Percentiles rank a stretch among this genome's conserved stretches.
phyloP scores from a whole-genome alignment of 2,888 invertebrate species.

The Orthosia gothica region DNA sequence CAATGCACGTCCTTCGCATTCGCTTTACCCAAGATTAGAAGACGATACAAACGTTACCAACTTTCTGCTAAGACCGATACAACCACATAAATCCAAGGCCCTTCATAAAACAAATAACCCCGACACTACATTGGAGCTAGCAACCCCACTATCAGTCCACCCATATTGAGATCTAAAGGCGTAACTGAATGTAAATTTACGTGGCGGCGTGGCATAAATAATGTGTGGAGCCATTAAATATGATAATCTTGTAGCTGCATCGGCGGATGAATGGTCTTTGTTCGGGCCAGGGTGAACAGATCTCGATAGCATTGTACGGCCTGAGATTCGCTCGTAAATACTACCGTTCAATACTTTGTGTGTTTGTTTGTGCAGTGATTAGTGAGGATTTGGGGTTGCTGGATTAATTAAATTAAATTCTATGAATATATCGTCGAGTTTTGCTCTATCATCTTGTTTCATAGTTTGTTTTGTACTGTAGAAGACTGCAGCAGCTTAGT shows the following conservation, averaged over 20 bases:
- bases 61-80: slow-evolving; percentile 18
- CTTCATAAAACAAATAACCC: slow-evolving; percentile 64
- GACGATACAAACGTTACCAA: slow-evolving; percentile 13
- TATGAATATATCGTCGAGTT: background rate
- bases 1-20: background rate
- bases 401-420: slow-evolving; percentile 31
- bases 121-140: slow-evolving; percentile 61
- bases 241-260: slow-evolving; percentile 80
- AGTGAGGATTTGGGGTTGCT: slow-evolving; percentile 48
- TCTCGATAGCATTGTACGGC: slow-evolving; percentile 73
- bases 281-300: slow-evolving; percentile 69
- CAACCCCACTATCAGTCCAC: slow-evolving; percentile 78
- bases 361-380: slow-evolving; percentile 59
- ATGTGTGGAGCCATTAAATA: slow-evolving; percentile 80
- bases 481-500: background rate
- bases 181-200: slow-evolving; percentile 83
- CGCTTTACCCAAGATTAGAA: slow-evolving; percentile 7
- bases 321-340: slow-evolving; percentile 66
- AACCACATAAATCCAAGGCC: slow-evolving; percentile 57
- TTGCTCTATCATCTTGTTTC: background rate
- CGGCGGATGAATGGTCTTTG: slow-evolving; percentile 81
- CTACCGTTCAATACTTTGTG: slow-evolving; percentile 64
- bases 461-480: background rate
- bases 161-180: slow-evolving; percentile 86
- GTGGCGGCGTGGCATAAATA: slow-evolving; percentile 76